Evolutionary conservation across 1,140 invertebrate genomes (phyloP), one percentile per base, ranked within the genome.

Genomic region (Sycophila sp.): DNA sequence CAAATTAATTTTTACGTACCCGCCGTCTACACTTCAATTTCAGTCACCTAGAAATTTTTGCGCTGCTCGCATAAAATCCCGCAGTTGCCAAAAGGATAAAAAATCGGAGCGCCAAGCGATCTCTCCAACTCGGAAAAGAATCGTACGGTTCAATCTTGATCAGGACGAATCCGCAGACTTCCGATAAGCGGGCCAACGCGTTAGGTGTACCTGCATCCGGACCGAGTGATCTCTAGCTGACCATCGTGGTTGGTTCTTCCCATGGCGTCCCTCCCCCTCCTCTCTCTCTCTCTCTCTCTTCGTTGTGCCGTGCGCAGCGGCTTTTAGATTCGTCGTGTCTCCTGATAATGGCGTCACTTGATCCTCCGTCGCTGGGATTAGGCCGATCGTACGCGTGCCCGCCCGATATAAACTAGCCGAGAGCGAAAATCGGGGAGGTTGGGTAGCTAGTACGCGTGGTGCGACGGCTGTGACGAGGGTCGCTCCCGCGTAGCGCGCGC

Each of bases 381-480:
- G 72, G 53, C 38, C 55, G 26, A 15, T 45, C 40, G 40, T 69
- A 51, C n/a, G n/a, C 11, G 22, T 30, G 28, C 2, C 51, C 19
- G 72, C 40, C 42, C 72, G 69, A 75, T 76, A 76, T 76, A 78
- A 75, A 78, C 75, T 78, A 73, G 69, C 72, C 71, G 74, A 73
- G 74, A 74, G 49, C 69, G 60, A 67, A 70, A 74, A 73, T 78
- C 73, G 73, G 71, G n/a, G n/a, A n/a, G n/a, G n/a, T n/a, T n/a
- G n/a, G n/a, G n/a, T n/a, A n/a, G 65, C 40, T 34, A 67, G 64
- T 74, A 67, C 58, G 71, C 73, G 40, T 7, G 56, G 0, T 11
- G 36, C 56, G 34, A 40, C 36, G 34, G 45, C 24, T 40, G 38
- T 45, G 58, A 60, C 58, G 58, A 60, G 58, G 38, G 60, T 63